Base-by-base conservation (phyloP, 1,140 invertebrate genomes). In the Tigriopus japonicus region DNA sequence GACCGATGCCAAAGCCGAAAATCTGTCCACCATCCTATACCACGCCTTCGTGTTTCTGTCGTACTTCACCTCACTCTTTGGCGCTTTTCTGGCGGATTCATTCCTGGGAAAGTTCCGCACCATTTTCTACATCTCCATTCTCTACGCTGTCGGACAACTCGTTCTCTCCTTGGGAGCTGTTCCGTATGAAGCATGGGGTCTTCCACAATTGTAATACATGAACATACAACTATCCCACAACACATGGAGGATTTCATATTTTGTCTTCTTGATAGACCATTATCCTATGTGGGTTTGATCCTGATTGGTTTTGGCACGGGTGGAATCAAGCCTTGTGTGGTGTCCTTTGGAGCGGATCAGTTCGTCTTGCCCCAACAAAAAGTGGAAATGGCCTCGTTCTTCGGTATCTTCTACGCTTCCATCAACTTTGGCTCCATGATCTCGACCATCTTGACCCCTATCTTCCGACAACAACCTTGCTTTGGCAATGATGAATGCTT, bases 271-370 rank as follows among this genome's bases (percentile, higher is more conserved):
- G n/a, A 6, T 49, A 85, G 82, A 65, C 73, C 71, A 62, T 77
- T 87, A 24, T 81, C 84, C 2, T 76, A 89, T 7, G 9, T 87
- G 14, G 89, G 88, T 0, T 71, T 94, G 60, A 65, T 82, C 0
- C 72, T 93, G 12, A 89, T 95, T 64, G 88, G 87, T 2, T 59
- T 92, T 12, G 90, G 91, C 0, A 91, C 89, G 0, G 95, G 92
- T 9, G 90, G 94, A 1, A 98, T 98, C 67, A 98, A 98, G 69
- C 92, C 95, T 0, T 97, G 92, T 70, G 93, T 98, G 0, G 81
- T 88, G 0, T 86, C 94, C 0, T 98, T 98, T 71, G 95, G 94
- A 17, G 94, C 90, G 0, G 94, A 98, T 73, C 95, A 98, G 74
- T 58, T 58, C 28, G 14, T 52, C 21, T 49, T 60, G 17, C 58